Base-by-base conservation (phyloP, 2,888 invertebrate genomes). In the Drosophila meridiana region DNA sequence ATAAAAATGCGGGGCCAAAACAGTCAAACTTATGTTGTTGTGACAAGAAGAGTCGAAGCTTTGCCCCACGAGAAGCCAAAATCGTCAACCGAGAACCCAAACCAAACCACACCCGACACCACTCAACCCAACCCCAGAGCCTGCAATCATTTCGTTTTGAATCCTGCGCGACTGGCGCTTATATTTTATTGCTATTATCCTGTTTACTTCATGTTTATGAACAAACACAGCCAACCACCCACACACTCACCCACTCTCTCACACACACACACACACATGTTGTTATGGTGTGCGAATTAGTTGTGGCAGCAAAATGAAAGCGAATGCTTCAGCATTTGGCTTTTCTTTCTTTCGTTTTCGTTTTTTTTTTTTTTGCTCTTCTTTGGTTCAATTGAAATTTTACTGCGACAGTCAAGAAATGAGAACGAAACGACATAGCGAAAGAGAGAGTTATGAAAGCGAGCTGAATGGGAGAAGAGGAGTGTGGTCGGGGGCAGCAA, bases 101-200 rank as follows among this genome's bases (percentile, higher is more conserved):
- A 48, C 30, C 30, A 2, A 50, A 9, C 50, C 32, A 30, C n/a
- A 32, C 32, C 50, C 4, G 9, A 4, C 43, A 30, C 30, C 14
- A n/a, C 28, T 14, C 28, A 14, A 20, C 50, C 50, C 50, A 52
- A 20, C 34, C 50, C 34, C 34, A 52, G 34, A 52, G 50, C 53
- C 60, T 38, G 70, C 52, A 47, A 75, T 59, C 72, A 78, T 69
- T 76, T 69, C 76, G 60, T 58, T 78, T 76, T 80, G 80, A 80
- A 78, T 80, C 76, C 72, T 76, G 69, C 60, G 74, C 88, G 74
- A 79, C 79, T 83, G 88, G 72, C 89, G 89, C 84, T 86, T 88
- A 86, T 86, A 86, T 87, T 90, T 92, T 92, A 92, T 92, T 90
- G 90, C 90, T 90, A 91, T 91, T 91, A 92, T 91, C 91, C 91